These are phyloP conservation scores for Nannoperca australis DNA, from an alignment of 2,797 vertebrate species.

Conservation along the genomic window DNA sequence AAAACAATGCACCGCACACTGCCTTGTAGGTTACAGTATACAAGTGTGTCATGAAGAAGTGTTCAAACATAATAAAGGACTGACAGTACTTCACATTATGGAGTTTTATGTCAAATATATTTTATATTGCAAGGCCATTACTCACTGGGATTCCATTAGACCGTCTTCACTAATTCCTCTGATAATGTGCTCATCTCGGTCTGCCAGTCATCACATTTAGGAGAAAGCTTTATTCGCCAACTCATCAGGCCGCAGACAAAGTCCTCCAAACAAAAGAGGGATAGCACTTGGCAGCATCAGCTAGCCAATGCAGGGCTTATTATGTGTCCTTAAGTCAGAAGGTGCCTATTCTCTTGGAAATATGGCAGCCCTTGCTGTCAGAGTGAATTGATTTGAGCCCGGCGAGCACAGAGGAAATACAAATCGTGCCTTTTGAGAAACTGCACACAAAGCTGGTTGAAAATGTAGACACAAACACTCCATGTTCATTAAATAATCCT, in stretches of 20 bases:
- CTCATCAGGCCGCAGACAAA: constrained; percentile 24
- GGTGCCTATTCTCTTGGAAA: neutral
- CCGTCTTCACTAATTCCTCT: constrained; percentile 28
- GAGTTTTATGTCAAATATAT: constrained; percentile 30
- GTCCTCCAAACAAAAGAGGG: constrained; percentile 1
- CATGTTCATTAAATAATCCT: neutral
- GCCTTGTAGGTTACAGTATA: constrained; percentile 6
- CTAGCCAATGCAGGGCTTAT: constrained; percentile 11
- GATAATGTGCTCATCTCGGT: constrained; percentile 44
- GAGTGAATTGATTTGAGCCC: neutral
- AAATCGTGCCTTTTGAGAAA: neutral
- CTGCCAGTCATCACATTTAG: constrained; percentile 40
- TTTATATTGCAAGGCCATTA: constrained; percentile 39
- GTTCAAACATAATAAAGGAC: neutral
- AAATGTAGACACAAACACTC: neutral
- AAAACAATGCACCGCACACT: constrained; percentile 14
- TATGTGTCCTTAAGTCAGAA: constrained; percentile 25
- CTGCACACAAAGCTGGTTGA: neutral
- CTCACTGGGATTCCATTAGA: constrained; percentile 14
- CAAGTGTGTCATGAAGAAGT: neutral
- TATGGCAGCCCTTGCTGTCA: neutral
- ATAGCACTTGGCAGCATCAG: constrained; percentile 25
- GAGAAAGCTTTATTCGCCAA: constrained; percentile 29
- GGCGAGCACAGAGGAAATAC: neutral
- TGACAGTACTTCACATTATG: neutral